Evolutionary conservation across 2,797 vertebrate species (phyloP).

Genomic region (Premnoplex brunnescens): DNA sequence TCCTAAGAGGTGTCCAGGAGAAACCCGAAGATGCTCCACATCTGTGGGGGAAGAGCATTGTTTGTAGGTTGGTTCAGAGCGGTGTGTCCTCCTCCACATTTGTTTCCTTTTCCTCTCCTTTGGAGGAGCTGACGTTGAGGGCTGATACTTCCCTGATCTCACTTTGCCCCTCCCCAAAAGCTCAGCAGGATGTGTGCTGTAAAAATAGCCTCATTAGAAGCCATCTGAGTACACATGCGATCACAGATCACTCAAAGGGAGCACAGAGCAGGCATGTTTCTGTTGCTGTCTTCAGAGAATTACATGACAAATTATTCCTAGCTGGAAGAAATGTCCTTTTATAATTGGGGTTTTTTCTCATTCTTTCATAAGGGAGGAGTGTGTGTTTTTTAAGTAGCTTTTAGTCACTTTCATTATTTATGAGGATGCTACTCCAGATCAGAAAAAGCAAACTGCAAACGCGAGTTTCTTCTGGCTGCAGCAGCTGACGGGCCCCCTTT

Average conservation of each 20-base stretch:
- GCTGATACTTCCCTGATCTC: conserved; percentile 3
- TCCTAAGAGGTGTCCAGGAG: background rate
- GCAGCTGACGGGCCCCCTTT: background rate
- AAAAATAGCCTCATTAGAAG: conserved; percentile 65
- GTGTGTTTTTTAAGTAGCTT: conserved; percentile 70
- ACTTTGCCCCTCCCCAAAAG: conserved; percentile 16
- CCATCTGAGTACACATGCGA: conserved; percentile 43
- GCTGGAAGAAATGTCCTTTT: conserved; percentile 68
- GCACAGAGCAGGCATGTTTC: conserved; percentile 24
- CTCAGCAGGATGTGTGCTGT: conserved; percentile 58
- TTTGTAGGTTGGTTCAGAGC: background rate
- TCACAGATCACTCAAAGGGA: conserved; percentile 52
- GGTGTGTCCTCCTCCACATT: background rate
- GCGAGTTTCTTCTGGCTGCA: background rate
- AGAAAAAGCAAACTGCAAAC: conserved; percentile 37
- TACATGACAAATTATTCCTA: conserved; percentile 71
- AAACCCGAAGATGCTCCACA: background rate
- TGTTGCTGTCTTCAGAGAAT: conserved; percentile 66
- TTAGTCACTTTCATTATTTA: conserved; percentile 71
- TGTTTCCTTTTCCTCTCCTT: conserved; percentile 17
- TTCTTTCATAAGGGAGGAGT: conserved; percentile 58
- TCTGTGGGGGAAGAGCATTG: background rate
- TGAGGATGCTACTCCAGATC: conserved; percentile 59
- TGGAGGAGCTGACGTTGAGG: conserved; percentile 37
- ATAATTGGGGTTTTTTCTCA: conserved; percentile 46